Evolutionary conservation across 2,888 invertebrate genomes (phyloP), one percentile per base, ranked within the genome.

Genomic region (Pammene fasciana): DNA sequence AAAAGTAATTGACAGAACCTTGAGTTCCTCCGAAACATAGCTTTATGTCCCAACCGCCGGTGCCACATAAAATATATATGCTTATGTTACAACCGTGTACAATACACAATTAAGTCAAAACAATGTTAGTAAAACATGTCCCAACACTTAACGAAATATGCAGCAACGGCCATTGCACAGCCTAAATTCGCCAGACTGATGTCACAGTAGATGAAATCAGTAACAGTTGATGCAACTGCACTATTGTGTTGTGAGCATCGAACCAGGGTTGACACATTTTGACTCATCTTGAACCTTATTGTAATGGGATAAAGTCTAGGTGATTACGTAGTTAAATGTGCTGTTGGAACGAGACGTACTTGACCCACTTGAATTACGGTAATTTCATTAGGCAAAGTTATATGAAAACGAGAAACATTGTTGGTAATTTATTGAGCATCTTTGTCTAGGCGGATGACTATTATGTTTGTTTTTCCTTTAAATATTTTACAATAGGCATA

Each of bases 161-260:
- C 50, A 62, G 41, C 62, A 43, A 52, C 41, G 1, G 13, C 13
- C 48, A 50, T 64, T 65, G 52, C 68, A 65, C 18, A 38, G 57
- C 16, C 55, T 60, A 70, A 54, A 70, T 70, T 46, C 54, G 38
- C 46, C 38, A 65, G 38, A 11, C 65, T 64, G 64, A 66, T 67
- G 70, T 62, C 67, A 70, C 55, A 50, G 52, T 60, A 70, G 70
- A 61, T 55, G 68, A 65, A 70, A 60, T 65, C 59, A 46, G 68
- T 54, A 50, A 34, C 43, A 38, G 59, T 45, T 72, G 71, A 68
- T 67, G 71, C 65, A 72, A 71, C 65, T 66, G 60, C 64, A 66
- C 67, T 56, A 72, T 72, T 72, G 72, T 72, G 64, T 68, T 68
- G 48, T 67, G 68, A 70, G 67, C 72, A 72, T 71, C 71, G 61